Evolutionary conservation across 2,888 invertebrate species (phyloP).

Genomic region (Ormyrus pomaceus): DNA sequence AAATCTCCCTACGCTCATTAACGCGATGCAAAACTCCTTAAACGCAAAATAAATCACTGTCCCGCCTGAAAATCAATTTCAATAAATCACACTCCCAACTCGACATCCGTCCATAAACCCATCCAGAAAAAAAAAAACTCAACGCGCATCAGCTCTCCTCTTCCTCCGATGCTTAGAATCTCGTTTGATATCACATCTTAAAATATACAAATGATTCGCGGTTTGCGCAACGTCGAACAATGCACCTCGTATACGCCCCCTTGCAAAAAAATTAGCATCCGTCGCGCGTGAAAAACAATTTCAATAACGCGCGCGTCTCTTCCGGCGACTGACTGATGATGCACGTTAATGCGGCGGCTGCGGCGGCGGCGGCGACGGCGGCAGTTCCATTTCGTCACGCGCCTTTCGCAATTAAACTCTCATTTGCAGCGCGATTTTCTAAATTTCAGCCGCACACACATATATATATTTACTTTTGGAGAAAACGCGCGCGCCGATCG

Average conservation of each 20-base stretch:
- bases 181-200: slow-evolving; percentile 26
- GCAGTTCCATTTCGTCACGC: slow-evolving; percentile 26
- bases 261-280: background rate
- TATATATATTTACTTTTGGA: slow-evolving; percentile 29
- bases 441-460: background rate
- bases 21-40: background rate
- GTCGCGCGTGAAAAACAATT: background rate
- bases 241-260: too few species aligned
- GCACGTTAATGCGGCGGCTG: background rate
- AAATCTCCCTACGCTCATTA: background rate
- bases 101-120: background rate
- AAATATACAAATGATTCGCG: slow-evolving; percentile 19
- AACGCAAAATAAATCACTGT: background rate
- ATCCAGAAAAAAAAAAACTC: too few species aligned
- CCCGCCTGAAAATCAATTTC: background rate
- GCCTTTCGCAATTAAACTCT: slow-evolving; percentile 42
- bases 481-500: slow-evolving; percentile 10
- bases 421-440: slow-evolving; percentile 17
- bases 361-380: background rate
- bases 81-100: slow-evolving; percentile 20
- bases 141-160: background rate
- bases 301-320: slow-evolving; percentile 4
- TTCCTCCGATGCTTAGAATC: background rate
- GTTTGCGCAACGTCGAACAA: background rate
- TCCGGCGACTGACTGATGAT: slow-evolving; percentile 40